Conservation (phyloP, 2,888 invertebrate species). For the Mimachlamys varia region DNA sequence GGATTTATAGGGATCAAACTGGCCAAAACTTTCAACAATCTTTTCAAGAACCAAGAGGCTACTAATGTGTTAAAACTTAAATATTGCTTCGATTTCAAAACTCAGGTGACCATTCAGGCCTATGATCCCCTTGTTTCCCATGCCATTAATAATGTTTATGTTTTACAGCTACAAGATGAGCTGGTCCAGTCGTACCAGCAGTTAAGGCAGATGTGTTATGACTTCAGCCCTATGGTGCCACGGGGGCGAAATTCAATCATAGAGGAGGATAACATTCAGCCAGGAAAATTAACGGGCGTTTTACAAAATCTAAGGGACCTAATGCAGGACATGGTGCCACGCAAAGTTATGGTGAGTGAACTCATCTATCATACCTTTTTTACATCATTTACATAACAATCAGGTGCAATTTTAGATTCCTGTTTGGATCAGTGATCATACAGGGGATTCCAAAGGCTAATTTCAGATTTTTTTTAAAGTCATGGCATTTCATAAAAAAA, state of each 20-base stretch:
- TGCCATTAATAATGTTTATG: background rate
- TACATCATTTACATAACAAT: too few species aligned
- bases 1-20: too few species aligned
- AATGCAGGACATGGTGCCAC: conserved; percentile 67
- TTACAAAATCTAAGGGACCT: conserved; percentile 74
- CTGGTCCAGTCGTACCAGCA: conserved; percentile 82
- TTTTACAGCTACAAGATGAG: conserved; percentile 81
- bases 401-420: too few species aligned
- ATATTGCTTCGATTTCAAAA: too few species aligned
- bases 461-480: background rate
- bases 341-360: conserved; percentile 39
- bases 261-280: conserved; percentile 49
- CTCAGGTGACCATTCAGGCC: too few species aligned
- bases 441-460: background rate
- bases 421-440: too few species aligned
- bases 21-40: too few species aligned
- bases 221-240: conserved; percentile 45
- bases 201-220: conserved; percentile 80
- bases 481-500: background rate
- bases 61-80: too few species aligned
- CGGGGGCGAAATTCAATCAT: background rate
- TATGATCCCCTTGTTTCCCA: too few species aligned
- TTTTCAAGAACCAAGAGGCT: too few species aligned
- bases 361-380: background rate
- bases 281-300: conserved; percentile 59